Conservation (phyloP, 1,140 invertebrate genomes). For the Dryas iulia region DNA sequence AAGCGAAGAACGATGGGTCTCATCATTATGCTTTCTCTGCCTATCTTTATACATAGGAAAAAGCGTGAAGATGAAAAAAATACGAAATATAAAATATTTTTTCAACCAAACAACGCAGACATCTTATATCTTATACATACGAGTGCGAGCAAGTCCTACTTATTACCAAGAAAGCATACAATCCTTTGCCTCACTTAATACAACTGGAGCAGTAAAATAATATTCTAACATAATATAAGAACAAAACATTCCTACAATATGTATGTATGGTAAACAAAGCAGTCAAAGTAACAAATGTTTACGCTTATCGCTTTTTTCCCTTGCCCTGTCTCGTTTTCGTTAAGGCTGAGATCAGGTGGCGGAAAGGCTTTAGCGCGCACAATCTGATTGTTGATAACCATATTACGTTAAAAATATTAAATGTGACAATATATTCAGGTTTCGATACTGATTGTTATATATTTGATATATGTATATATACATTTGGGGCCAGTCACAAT, state of each 20-base stretch:
- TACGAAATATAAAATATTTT: no score
- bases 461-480: no score
- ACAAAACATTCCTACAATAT: background rate
- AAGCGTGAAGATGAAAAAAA: no score
- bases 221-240: no score
- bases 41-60: no score
- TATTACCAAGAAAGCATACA: background rate
- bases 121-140: no score
- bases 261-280: background rate
- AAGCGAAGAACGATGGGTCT: no score
- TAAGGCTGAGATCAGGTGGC: constrained; percentile 4
- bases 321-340: background rate
- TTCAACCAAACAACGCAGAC: background rate
- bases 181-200: background rate
- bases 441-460: background rate
- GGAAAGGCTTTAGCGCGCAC: background rate
- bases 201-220: background rate
- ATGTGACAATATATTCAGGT: background rate
- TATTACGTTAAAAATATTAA: background rate
- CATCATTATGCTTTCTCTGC: no score
- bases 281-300: constrained; percentile 7
- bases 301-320: constrained; percentile 5
- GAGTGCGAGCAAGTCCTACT: no score
- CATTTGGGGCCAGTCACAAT: no score
- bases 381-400: constrained; percentile 2